A percentile compares a stretch with the other conserved stretches of the same genome.
Evolutionary conservation across 2,113 vertebrate genomes (phyloP).

Genomic region (Echinops telfairi): DNA sequence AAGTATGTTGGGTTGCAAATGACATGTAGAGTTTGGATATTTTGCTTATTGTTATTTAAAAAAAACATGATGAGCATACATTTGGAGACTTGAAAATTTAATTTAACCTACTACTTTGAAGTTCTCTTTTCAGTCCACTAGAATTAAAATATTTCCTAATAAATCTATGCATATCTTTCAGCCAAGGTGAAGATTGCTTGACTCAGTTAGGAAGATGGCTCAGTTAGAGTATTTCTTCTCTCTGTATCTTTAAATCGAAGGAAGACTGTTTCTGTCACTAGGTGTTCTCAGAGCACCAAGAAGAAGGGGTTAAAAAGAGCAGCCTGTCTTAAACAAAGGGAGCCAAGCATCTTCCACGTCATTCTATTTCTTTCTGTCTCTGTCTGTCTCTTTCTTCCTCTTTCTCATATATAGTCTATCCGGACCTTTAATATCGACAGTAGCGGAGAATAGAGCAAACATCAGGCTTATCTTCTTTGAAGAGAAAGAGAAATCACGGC

Average conservation of each 20-base stretch:
- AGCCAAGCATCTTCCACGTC: not conserved
- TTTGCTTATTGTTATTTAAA: conserved; percentile 9
- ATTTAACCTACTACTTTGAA: not conserved
- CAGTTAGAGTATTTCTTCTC: conserved; percentile 17
- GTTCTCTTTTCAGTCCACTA: not conserved
- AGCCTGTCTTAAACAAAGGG: not conserved
- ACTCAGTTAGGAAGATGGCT: not conserved
- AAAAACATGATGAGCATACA: not conserved
- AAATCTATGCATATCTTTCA: not conserved
- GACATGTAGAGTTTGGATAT: not conserved
- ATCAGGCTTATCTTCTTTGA: not conserved
- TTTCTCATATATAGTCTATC: not conserved
- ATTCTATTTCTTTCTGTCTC: not conserved
- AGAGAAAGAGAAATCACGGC: not conserved
- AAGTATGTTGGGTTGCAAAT: conserved; percentile 7
- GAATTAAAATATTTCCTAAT: conserved; percentile 10
- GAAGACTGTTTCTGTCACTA: not conserved
- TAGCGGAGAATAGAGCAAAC: not conserved
- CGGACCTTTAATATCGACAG: not conserved
- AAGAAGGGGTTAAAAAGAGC: not conserved
- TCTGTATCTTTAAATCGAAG: not conserved
- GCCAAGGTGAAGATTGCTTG: not conserved
- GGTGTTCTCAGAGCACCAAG: not conserved
- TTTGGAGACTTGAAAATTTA: not conserved
- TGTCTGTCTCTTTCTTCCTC: not conserved